Conservation (phyloP, 1,140 invertebrate genomes). For the Drosophila subpulchrella region DNA sequence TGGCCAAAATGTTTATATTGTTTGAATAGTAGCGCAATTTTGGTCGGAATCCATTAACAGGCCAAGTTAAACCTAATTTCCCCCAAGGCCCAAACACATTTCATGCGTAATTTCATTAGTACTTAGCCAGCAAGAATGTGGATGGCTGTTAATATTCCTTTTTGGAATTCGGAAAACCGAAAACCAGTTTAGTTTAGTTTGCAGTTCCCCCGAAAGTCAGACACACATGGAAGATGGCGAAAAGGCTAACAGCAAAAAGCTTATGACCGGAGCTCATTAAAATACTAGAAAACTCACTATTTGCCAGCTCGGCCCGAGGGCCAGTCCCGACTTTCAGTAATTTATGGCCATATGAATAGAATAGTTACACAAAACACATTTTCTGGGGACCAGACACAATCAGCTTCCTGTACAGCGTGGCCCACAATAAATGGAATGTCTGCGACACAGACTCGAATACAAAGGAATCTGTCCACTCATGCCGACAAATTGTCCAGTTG, state of each 20-base stretch:
- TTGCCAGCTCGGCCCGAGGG: conserved; percentile 9
- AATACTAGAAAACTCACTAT: conserved; percentile 49
- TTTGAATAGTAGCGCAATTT: conserved; percentile 22
- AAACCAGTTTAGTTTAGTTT: conserved; percentile 73
- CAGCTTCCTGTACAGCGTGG: conserved; percentile 53
- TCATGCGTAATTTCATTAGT: conserved; percentile 40
- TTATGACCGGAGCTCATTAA: conserved; percentile 57
- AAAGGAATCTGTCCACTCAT: conserved; percentile 63
- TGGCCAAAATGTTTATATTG: conserved; percentile 31
- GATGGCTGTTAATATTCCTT: background rate
- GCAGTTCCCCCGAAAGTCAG: conserved; percentile 53
- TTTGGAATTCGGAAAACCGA: conserved; percentile 42
- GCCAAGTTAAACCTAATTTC: conserved; percentile 17
- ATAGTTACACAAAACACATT: conserved; percentile 52
- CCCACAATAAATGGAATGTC: conserved; percentile 14
- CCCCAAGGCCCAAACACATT: conserved; percentile 21
- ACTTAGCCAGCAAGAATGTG: conserved; percentile 2
- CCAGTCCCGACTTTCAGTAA: conserved; percentile 17
- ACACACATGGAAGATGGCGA: conserved; percentile 18
- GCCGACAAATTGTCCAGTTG: conserved; percentile 60
- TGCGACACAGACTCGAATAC: conserved; percentile 10
- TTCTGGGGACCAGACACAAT: conserved; percentile 42
- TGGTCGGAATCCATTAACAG: conserved; percentile 19
- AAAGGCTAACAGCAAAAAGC: background rate
- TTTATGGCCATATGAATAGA: conserved; percentile 52